These are phyloP conservation scores for Chaetura pelagica DNA, from an alignment of 2,113 vertebrate species.

Conservation along the genomic window DNA sequence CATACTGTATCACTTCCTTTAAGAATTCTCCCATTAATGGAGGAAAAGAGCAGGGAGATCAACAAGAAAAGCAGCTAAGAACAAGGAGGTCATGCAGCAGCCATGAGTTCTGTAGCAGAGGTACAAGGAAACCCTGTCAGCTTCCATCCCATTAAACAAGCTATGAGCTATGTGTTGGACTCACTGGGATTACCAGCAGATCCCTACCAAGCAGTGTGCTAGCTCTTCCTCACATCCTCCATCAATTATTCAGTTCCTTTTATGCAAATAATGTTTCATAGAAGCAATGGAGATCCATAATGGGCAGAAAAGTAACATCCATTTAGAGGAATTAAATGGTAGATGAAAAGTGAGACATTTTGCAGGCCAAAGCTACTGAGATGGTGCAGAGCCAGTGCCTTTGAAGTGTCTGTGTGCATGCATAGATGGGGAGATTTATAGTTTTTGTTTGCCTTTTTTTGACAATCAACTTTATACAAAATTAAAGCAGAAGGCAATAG, in stretches of 20 bases:
- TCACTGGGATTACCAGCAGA: constrained; percentile 65
- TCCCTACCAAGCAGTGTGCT: constrained; percentile 62
- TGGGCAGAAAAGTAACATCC: constrained; percentile 53
- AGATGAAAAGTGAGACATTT: constrained; percentile 41
- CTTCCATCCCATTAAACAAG: constrained; percentile 86
- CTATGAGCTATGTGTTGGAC: constrained; percentile 77
- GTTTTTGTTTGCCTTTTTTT: neutral
- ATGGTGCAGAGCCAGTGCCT: neutral
- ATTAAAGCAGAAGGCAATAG: constrained; percentile 6
- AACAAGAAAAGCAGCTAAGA: constrained; percentile 58
- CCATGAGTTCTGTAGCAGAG: constrained; percentile 73
- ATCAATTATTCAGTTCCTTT: constrained; percentile 86
- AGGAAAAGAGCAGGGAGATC: constrained; percentile 45
- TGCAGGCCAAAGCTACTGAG: constrained; percentile 19
- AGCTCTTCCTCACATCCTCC: constrained; percentile 72
- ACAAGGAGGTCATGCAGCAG: constrained; percentile 65
- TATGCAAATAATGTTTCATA: constrained; percentile 81
- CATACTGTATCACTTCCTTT: neutral
- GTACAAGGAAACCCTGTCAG: constrained; percentile 81
- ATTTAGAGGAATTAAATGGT: constrained; percentile 72
- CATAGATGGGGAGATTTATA: neutral
- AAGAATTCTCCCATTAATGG: constrained; percentile 57
- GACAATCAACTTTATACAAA: neutral
- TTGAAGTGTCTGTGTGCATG: neutral
- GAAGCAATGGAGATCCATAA: constrained; percentile 61